A percentile compares a stretch with the other conserved stretches of the same genome.
Evolutionary conservation across 2,113 vertebrate genomes (phyloP).

Genomic region (Oostethus manadensis): DNA sequence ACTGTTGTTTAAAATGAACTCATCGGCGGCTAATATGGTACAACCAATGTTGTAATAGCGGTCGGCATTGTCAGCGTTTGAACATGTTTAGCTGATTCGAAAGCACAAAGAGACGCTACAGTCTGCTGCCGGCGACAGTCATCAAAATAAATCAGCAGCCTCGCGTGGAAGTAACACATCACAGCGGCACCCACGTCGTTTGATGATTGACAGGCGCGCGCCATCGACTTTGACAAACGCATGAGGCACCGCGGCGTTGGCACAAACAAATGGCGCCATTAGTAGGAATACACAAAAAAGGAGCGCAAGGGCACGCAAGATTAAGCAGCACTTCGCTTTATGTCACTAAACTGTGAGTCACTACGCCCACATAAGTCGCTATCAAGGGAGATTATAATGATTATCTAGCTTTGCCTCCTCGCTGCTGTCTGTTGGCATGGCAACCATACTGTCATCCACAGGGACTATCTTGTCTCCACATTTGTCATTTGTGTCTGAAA

Average conservation of each 20-base stretch:
- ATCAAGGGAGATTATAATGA: conserved; percentile 41
- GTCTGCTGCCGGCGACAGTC: conserved; percentile 10
- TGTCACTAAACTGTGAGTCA: conserved; percentile 33
- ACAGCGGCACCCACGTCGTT: conserved; percentile 35
- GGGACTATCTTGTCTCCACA: conserved; percentile 27
- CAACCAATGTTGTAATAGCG: too few species aligned
- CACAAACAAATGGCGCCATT: background rate
- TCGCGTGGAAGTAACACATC: conserved; percentile 1
- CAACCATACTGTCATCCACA: conserved; percentile 55
- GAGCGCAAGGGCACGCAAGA: conserved; percentile 3
- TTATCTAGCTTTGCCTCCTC: conserved; percentile 43
- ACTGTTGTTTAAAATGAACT: too few species aligned
- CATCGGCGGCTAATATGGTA: too few species aligned
- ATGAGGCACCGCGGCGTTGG: background rate
- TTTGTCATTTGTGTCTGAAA: background rate
- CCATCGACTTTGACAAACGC: conserved; percentile 14
- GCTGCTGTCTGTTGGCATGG: conserved; percentile 62
- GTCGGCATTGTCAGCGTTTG: too few species aligned
- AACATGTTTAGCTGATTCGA: background rate
- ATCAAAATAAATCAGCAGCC: conserved; percentile 12
- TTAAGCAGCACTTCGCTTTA: conserved; percentile 36
- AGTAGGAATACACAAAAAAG: background rate
- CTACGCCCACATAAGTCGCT: conserved; percentile 17
- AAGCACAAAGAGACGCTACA: conserved; percentile 5
- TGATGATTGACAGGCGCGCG: conserved; percentile 50